Evolutionary conservation across 2,113 vertebrate genomes (phyloP), one percentile per base, ranked within the genome.

Genomic region (Athene cunicularia): DNA sequence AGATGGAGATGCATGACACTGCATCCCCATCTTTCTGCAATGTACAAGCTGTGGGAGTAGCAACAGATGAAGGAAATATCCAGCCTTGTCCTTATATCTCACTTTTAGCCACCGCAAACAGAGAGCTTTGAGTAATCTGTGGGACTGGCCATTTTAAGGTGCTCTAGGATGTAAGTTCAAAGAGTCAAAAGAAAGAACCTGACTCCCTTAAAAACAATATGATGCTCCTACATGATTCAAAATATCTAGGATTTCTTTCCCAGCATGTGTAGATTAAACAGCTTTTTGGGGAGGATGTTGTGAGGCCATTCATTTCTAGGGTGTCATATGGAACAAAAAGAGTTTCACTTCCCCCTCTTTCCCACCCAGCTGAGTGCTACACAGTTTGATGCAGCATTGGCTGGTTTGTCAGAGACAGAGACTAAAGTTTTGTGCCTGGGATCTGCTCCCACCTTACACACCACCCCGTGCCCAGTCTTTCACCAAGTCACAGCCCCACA

Each of bases 381-480:
- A 76, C 9, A 5, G 19, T 41, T 70, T 20, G 47, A 19, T 20
- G 50, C 37, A 59, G 50, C 14, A 1, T 2, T 74, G 75, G 24
- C 11, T 3, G 3, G 45, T 67, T 77, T 86, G n/a, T 53, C 52
- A 67, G 50, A 45, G 45, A 58, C 41, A 5, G 7, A 43, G 35
- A 74, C 45, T 20, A 74, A 47, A 92, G 56, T 37, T 63, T 50
- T 13, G 9, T 6, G 6, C 41, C 18, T 19, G 12, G 21, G 15
- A 45, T 56, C 59, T 68, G n/a, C 30, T 93, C 52, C 68, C 19
- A 27, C 63, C 50, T 93, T 41, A 74, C 27, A 50, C 35, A 20
- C 4, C 3, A 1, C 17, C 30, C 55, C 16, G 8, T 0, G 2
- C 21, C 30, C 50, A 49, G 27, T 52, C 50, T 64, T 66, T 58